phyloP scores from a whole-genome alignment of 2,888 invertebrate genomes.

The Nomada ruficornis region DNA sequence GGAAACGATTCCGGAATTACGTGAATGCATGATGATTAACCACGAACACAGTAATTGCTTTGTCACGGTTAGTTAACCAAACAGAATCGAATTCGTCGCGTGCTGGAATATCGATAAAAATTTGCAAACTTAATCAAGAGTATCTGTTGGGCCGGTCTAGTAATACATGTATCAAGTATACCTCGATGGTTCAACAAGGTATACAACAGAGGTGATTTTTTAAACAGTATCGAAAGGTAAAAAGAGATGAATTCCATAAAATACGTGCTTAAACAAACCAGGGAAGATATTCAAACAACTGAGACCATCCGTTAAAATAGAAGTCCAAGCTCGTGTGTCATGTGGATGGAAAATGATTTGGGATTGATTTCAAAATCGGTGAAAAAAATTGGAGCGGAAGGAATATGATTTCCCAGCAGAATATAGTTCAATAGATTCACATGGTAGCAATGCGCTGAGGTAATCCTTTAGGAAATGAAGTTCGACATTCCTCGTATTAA shows the following conservation, averaged over 20 bases:
- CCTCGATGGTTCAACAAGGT: background rate
- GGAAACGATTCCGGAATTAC: constrained; percentile 36
- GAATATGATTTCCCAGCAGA: constrained; percentile 10
- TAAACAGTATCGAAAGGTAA: too few relatives aligned
- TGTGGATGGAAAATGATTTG: background rate
- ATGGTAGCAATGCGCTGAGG: background rate
- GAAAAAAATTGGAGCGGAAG: constrained; percentile 33
- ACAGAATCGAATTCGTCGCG: constrained; percentile 14
- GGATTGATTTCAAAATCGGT: constrained; percentile 32
- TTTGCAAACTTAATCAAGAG: constrained; percentile 15
- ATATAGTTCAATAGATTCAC: background rate
- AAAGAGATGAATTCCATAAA: too few relatives aligned
- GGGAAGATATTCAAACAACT: too few relatives aligned
- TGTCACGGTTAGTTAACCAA: constrained; percentile 49
- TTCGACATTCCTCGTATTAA: background rate
- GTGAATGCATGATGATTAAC: constrained; percentile 39
- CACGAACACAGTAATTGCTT: constrained; percentile 41
- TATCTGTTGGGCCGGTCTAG: background rate
- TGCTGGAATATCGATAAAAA: constrained; percentile 41
- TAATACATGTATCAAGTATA: constrained; percentile 1
- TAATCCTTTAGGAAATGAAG: constrained; percentile 30
- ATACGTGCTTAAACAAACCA: too few relatives aligned
- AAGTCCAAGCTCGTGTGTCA: too few relatives aligned
- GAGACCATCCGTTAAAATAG: background rate
- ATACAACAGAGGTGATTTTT: background rate